Evolutionary conservation across 2,888 invertebrate genomes (phyloP).

Genomic region (Petrophora chlorosata): DNA sequence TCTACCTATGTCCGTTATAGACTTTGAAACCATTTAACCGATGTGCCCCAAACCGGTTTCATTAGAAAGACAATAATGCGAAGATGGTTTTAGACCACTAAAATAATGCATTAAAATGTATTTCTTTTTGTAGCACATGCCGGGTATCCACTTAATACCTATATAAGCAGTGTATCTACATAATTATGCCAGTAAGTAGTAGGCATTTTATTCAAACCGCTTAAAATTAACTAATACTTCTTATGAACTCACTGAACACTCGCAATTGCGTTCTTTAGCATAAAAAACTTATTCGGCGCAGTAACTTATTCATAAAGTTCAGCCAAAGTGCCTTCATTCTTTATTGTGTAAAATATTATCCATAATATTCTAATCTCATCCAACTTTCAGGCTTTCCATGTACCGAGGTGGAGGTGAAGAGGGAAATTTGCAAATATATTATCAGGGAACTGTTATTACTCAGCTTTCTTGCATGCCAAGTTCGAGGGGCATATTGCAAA

Average conservation of each 20-base stretch:
- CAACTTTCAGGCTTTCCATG: constrained; percentile 48
- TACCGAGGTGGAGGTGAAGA: constrained; percentile 44
- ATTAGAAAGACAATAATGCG: no score
- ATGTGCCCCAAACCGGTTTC: no score
- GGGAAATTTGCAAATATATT: constrained; percentile 63
- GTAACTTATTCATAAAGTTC: constrained; percentile 27
- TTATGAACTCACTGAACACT: constrained; percentile 7
- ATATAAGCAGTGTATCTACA: no score
- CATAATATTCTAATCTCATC: constrained; percentile 46
- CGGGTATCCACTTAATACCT: no score
- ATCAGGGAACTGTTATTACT: constrained; percentile 60
- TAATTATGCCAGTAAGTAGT: no score
- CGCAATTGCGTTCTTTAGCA: constrained; percentile 19
- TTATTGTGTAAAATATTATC: constrained; percentile 37
- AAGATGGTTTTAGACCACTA: no score
- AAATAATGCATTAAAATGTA: no score
- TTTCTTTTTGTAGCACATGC: no score
- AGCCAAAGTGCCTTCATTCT: constrained; percentile 25
- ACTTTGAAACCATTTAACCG: no score
- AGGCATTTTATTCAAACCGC: no score
- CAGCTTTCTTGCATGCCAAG: constrained; percentile 60
- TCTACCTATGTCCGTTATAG: no score
- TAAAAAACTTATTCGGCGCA: constrained; percentile 15
- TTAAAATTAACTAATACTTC: no score
- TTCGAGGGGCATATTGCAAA: constrained; percentile 68